A percentile compares a stretch with the other conserved stretches of the same genome.
Conservation (phyloP, 2,113 vertebrate genomes). For the Arenaria interpres region DNA sequence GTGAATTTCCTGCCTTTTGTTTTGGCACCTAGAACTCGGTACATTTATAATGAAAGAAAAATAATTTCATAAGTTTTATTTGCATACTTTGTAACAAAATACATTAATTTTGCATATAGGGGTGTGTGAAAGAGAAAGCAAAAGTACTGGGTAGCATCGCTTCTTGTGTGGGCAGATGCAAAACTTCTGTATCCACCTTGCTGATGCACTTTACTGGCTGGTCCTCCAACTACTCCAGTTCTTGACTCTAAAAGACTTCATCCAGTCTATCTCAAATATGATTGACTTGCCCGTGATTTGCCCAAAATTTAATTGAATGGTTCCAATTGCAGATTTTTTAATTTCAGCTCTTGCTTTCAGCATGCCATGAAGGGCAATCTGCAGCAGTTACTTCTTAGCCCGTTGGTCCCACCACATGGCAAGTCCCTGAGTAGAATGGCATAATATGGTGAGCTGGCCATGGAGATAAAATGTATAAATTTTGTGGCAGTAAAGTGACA, state of each 20-base stretch:
- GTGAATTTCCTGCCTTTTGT: slow-evolving; percentile 5
- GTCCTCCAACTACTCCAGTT: background rate
- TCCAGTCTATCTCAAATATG: background rate
- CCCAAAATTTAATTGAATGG: background rate
- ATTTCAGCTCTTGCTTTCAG: background rate
- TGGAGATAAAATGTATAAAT: background rate
- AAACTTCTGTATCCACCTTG: background rate
- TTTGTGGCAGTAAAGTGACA: background rate
- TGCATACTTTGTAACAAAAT: background rate
- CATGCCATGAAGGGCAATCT: background rate
- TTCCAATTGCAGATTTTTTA: background rate
- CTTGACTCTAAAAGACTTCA: background rate
- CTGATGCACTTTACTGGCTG: background rate
- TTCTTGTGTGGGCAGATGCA: background rate
- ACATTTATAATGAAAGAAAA: background rate
- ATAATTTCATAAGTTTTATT: background rate
- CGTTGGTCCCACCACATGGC: background rate
- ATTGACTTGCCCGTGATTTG: background rate
- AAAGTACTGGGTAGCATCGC: background rate
- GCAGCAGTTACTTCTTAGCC: background rate
- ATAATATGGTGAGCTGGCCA: background rate
- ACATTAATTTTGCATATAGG: background rate
- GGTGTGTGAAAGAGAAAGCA: slow-evolving; percentile 7
- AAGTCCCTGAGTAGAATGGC: background rate
- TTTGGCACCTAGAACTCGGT: background rate